Base-by-base conservation (phyloP, 2,888 invertebrate genomes). In the Meteorus colon region DNA sequence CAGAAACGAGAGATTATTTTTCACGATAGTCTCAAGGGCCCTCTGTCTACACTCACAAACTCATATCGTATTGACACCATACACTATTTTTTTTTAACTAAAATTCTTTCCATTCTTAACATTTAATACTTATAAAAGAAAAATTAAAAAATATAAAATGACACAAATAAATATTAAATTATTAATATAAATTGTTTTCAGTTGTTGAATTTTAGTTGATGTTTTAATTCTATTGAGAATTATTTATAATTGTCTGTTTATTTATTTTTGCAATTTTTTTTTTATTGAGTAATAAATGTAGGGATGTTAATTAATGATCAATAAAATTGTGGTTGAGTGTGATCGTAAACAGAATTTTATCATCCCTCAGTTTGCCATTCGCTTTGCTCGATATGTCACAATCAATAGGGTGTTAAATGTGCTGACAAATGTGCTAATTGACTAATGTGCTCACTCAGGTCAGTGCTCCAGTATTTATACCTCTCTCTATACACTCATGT, bases 381-480 rank as follows among this genome's bases (percentile, higher is more conserved):
- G 41, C 48, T 63, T 55, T 65, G 59, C 55, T 72, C 19, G 62
- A 76, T 19, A 27, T 60, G 59, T 66, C 41, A 59, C 62, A 65
- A 70, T 62, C 27, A 63, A 51, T 69, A 45, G 48, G 63, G 72
- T 72, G 63, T 72, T 45, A 62, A 70, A 72, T 63, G 48, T n/a
- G 45, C 19, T 62, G 45, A 63, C 72, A 72, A 72, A 63, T 72
- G 63, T 72, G 63, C 62, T 72, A 63, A 72, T 72, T 72, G 29
- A 72, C 72, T 62, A 72, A 72, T 72, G 63, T 48, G 63, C 27
- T 48, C 19, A 34, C 72, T 72, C 72, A 63, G 72, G 72, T 72
- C 72, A 72, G 63, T 72, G 72, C 63, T 72, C 72, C 63, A 63
- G 62, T 72, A 72, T 72, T 72, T 63, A 63, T 72, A 72, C 72